Evolutionary conservation across 2,797 vertebrate genomes (phyloP).

Genomic region (Gallinago solitaria): DNA sequence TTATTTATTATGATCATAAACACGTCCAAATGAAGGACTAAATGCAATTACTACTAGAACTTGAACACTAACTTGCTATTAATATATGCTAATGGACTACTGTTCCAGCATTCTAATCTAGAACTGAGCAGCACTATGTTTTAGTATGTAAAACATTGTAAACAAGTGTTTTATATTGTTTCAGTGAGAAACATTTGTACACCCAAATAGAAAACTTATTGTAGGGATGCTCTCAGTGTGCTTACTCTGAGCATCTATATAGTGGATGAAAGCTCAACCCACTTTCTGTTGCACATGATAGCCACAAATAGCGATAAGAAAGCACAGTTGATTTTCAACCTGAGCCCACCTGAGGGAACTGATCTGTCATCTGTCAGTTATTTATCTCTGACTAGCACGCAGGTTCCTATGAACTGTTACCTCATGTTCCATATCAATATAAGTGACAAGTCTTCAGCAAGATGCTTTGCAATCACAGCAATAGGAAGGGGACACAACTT

Average conservation of each 20-base stretch:
- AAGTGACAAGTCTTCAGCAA: neutral
- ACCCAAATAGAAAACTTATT: neutral
- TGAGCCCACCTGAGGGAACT: neutral
- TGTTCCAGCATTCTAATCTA: neutral
- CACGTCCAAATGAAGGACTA: neutral
- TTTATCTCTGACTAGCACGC: neutral
- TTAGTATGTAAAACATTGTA: neutral
- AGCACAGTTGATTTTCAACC: neutral
- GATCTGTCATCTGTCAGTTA: neutral
- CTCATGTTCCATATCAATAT: rapidly evolving
- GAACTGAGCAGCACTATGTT: neutral
- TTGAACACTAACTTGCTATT: neutral
- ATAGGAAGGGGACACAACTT: neutral
- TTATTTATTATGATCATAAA: neutral
- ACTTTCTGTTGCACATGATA: neutral
- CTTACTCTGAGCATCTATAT: neutral
- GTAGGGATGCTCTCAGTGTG: neutral
- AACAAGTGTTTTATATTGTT: neutral
- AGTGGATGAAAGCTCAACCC: neutral
- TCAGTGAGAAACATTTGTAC: neutral
- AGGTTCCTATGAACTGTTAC: neutral
- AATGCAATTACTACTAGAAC: neutral
- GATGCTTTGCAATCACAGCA: neutral
- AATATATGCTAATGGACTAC: neutral
- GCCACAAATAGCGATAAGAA: neutral